Evolutionary conservation across 2,113 vertebrate genomes (phyloP).

Genomic region (Harpagus bidentatus): DNA sequence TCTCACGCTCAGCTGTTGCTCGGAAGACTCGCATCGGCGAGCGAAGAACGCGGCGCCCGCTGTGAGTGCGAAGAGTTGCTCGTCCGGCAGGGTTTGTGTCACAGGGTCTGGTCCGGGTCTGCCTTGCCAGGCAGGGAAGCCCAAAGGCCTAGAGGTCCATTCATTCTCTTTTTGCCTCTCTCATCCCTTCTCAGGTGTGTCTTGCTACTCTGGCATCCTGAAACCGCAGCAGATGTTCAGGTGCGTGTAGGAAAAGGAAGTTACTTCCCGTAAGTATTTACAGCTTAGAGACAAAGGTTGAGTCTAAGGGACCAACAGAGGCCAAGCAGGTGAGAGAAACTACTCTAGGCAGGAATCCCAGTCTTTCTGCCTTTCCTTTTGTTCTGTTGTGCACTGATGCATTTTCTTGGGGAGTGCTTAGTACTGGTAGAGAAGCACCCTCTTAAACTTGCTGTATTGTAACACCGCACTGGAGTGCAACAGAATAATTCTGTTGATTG

Average conservation of each 20-base stretch:
- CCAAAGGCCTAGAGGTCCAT: not conserved
- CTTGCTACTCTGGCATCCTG: not conserved
- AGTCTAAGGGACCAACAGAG: not conserved
- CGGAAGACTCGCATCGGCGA: not conserved
- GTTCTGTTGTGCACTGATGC: rapidly evolving
- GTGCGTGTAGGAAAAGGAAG: not conserved
- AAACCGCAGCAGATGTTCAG: not conserved
- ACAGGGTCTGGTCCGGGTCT: too few species aligned
- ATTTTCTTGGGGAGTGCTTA: not conserved
- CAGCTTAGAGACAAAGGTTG: not conserved
- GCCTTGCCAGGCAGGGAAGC: not conserved
- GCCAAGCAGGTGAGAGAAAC: not conserved
- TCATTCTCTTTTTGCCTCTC: not conserved
- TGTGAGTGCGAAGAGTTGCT: not conserved
- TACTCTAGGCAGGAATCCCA: not conserved
- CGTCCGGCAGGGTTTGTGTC: not conserved
- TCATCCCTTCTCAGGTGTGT: not conserved
- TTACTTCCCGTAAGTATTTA: not conserved
- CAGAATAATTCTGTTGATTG: not conserved
- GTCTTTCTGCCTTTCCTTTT: not conserved
- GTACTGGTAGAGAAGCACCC: not conserved
- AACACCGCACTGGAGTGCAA: not conserved
- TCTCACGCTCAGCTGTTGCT: not conserved
- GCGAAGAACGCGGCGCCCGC: not conserved
- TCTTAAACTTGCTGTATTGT: not conserved